A percentile compares a stretch with the other conserved stretches of the same genome.
Evolutionary conservation across 2,797 vertebrate genomes (phyloP).

Genomic region (Nothura maculosa): DNA sequence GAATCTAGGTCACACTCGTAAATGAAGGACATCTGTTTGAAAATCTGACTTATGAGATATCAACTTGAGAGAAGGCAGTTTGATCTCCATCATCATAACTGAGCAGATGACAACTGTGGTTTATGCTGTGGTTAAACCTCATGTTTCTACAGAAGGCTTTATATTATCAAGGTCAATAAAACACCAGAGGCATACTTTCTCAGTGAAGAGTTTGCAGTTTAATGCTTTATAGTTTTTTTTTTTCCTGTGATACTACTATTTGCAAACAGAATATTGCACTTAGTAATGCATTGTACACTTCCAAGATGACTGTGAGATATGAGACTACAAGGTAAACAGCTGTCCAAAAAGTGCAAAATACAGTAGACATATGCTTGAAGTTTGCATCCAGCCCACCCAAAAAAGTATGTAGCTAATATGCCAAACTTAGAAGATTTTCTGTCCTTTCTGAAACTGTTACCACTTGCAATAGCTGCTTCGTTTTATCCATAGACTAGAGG

Average conservation of each 20-base stretch:
- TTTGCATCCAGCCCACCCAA: background rate
- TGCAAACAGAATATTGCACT: background rate
- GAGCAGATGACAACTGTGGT: background rate
- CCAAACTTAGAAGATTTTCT: background rate
- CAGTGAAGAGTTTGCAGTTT: background rate
- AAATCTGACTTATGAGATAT: background rate
- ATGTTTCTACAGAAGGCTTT: background rate
- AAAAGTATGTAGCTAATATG: background rate
- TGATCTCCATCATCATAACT: background rate
- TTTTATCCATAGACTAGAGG: background rate
- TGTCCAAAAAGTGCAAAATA: background rate
- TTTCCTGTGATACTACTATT: background rate
- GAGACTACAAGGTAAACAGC: background rate
- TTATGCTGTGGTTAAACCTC: background rate
- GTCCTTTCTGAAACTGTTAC: constrained; percentile 14
- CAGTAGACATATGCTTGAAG: background rate
- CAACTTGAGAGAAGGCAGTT: background rate
- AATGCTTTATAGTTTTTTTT: background rate
- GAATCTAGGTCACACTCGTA: fast-evolving
- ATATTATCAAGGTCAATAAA: background rate
- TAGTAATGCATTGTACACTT: background rate
- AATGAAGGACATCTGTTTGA: background rate
- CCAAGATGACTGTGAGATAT: background rate
- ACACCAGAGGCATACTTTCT: background rate
- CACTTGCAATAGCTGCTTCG: background rate